A percentile compares a stretch with the other conserved stretches of the same genome.
These are phyloP conservation scores for Dichetophora obliterata DNA, from an alignment of 2,888 invertebrate genomes.

Conservation along the genomic window DNA sequence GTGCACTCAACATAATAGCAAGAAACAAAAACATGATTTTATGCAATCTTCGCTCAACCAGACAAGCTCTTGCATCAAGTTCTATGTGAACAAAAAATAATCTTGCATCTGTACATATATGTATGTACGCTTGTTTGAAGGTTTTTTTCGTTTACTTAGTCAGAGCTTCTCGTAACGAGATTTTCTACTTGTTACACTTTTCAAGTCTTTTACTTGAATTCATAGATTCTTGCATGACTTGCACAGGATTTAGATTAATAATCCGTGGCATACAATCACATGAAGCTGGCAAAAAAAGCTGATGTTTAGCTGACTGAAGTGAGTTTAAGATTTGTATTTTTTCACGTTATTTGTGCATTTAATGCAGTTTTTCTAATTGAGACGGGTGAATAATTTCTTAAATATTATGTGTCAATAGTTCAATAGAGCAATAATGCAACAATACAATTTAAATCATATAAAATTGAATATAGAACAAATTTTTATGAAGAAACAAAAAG, in stretches of 20 bases:
- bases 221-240: neutral
- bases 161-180: neutral
- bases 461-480: too few species aligned
- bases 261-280: too few species aligned
- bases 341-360: too few species aligned
- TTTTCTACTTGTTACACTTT: slow-evolving; percentile 2
- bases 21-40: neutral
- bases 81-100: neutral
- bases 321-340: too few species aligned
- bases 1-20: neutral
- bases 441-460: too few species aligned
- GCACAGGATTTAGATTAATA: neutral
- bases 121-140: neutral
- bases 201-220: slow-evolving; percentile 11
- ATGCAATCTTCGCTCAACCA: neutral
- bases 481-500: too few species aligned
- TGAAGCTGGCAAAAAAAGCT: too few species aligned
- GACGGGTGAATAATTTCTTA: too few species aligned
- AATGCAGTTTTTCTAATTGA: too few species aligned
- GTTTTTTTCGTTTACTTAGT: neutral
- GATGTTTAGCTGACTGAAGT: too few species aligned
- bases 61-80: neutral
- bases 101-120: neutral
- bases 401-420: too few species aligned
- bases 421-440: too few species aligned